These are phyloP conservation scores for Cataglyphis livida DNA, from an alignment of 2,888 invertebrate genomes.

Conservation along the genomic window DNA sequence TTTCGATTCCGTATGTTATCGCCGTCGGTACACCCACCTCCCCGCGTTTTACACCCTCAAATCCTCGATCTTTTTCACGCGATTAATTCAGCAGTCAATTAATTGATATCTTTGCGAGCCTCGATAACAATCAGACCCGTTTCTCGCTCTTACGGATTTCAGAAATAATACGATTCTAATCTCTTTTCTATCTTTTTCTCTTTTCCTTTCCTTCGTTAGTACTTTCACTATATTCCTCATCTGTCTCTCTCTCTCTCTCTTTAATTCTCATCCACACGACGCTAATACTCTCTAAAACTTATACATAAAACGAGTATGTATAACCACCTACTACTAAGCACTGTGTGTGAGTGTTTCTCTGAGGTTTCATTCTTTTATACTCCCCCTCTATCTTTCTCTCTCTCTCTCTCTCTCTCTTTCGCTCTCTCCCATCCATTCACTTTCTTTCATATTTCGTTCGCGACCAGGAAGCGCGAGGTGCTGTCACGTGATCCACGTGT, in stretches of 20 bases:
- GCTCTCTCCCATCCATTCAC: constrained; percentile 33
- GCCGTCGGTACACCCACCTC: not conserved
- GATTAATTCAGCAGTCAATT: constrained; percentile 7
- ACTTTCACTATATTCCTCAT: constrained; percentile 7
- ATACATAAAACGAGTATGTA: constrained; percentile 77
- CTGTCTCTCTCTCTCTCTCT: constrained; percentile 30
- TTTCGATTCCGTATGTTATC: not conserved
- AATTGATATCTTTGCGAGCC: constrained; percentile 15
- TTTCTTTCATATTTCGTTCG: constrained; percentile 32
- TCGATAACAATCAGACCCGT: not conserved
- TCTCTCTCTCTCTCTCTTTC: constrained; percentile 22
- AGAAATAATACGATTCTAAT: constrained; percentile 13
- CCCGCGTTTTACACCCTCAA: not conserved
- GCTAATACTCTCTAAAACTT: constrained; percentile 72
- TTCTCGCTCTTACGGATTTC: constrained; percentile 17
- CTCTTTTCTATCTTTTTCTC: not conserved
- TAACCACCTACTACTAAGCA: constrained; percentile 65
- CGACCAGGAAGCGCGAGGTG: constrained; percentile 48
- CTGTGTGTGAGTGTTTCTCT: constrained; percentile 54
- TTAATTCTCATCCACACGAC: constrained; percentile 62
- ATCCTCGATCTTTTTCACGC: constrained; percentile 2
- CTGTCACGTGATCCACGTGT: constrained; percentile 41
- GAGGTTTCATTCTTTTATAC: constrained; percentile 58
- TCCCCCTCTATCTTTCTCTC: constrained; percentile 21
- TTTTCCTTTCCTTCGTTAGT: constrained; percentile 15